Evolutionary conservation across 2,113 vertebrate species (phyloP).

Genomic region (Nothocercus julius): DNA sequence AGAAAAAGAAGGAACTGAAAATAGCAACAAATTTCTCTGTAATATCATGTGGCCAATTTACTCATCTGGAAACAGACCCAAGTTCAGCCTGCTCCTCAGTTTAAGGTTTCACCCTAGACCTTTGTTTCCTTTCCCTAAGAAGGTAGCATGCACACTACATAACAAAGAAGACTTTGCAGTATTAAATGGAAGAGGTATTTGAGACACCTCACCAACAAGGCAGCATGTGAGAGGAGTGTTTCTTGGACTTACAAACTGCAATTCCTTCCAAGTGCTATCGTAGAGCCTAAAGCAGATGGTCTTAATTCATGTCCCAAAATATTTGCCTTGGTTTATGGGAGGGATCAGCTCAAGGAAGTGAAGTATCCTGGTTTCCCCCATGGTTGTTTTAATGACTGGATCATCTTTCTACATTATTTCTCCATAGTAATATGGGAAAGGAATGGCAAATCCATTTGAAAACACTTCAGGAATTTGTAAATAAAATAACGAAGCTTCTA

Average conservation of each 20-base stretch:
- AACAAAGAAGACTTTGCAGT: neutral
- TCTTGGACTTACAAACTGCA: neutral
- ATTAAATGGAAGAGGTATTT: neutral
- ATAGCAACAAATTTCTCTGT: neutral
- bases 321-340: neutral
- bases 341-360: neutral
- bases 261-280: neutral
- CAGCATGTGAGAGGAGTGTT: neutral
- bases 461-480: neutral
- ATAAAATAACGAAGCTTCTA: neutral
- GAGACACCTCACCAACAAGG: neutral
- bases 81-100: neutral
- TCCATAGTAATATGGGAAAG: neutral
- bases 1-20: neutral
- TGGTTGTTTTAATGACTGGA: neutral
- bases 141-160: neutral
- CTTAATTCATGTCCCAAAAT: neutral
- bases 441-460: neutral
- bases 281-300: neutral
- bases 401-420: neutral
- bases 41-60: neutral
- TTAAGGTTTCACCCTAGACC: neutral
- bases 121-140: neutral
- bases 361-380: neutral
- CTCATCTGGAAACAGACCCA: neutral